These are phyloP conservation scores for Dermatemys mawii DNA, from an alignment of 2,113 vertebrate species.

Conservation along the genomic window DNA sequence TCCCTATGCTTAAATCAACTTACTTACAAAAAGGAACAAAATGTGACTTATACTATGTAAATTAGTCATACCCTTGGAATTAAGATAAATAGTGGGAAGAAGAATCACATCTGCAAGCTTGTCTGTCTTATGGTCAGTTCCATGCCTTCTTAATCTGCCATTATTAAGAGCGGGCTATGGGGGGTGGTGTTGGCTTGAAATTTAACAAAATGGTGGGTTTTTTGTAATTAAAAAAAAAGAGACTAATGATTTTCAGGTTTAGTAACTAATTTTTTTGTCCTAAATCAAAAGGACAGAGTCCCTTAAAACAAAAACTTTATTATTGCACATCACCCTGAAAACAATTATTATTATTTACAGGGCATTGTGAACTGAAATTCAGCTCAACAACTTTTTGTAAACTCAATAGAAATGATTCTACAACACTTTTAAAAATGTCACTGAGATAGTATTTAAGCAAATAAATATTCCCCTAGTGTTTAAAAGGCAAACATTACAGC, in stretches of 20 bases:
- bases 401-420: not conserved
- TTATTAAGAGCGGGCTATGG: not conserved
- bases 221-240: fast-evolving
- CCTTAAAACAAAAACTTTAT: not conserved
- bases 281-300: not conserved
- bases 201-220: not conserved
- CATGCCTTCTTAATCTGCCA: not conserved
- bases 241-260: not conserved
- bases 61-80: not conserved
- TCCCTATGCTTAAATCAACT: not conserved
- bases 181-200: fast-evolving
- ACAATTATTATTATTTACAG: fast-evolving
- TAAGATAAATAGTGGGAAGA: not conserved
- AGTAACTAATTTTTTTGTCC: not conserved
- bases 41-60: not conserved
- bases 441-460: fast-evolving
- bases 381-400: not conserved
- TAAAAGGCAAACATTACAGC: not conserved
- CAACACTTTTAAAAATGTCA: not conserved
- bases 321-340: not conserved
- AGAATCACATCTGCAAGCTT: not conserved
- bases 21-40: not conserved
- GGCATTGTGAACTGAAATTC: not conserved
- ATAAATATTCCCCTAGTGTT: fast-evolving
- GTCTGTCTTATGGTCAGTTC: not conserved